A percentile compares a stretch with the other conserved stretches of the same genome.
Evolutionary conservation across 2,797 vertebrate species (phyloP).

Genomic region (Artibeus lituratus): DNA sequence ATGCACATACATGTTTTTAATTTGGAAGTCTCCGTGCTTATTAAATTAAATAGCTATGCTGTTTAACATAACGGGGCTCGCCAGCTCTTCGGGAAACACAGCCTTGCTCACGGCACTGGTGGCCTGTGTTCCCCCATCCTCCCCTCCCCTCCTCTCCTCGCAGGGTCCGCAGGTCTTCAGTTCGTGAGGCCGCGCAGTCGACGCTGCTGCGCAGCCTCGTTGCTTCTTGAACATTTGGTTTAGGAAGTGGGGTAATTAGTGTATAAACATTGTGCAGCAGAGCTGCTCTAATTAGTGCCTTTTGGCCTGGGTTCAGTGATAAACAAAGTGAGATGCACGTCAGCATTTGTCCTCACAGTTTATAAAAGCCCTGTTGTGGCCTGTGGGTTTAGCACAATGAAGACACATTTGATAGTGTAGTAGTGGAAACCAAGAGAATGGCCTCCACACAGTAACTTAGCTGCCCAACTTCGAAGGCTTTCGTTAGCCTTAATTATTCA

Average conservation of each 20-base stretch:
- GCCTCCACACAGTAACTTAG: conserved; percentile 58
- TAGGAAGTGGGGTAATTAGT: conserved; percentile 92
- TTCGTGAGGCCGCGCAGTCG: conserved; percentile 64
- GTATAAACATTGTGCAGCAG: conserved; percentile 86
- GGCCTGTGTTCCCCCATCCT: neutral
- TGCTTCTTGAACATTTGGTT: conserved; percentile 87
- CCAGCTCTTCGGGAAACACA: neutral
- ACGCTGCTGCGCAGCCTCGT: conserved; percentile 85
- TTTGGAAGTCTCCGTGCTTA: neutral
- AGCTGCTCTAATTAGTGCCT: conserved; percentile 85
- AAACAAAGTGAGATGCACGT: conserved; percentile 79
- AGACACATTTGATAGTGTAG: conserved; percentile 68
- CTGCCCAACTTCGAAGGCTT: conserved; percentile 51
- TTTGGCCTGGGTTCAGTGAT: conserved; percentile 78
- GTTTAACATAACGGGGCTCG: neutral
- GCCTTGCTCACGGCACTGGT: too few species aligned
- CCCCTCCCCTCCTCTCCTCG: neutral
- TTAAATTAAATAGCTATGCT: neutral
- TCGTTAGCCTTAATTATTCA: conserved; percentile 75
- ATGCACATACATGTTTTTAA: neutral
- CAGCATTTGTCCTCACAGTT: conserved; percentile 78
- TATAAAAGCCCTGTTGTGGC: conserved; percentile 72
- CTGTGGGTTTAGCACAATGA: conserved; percentile 55
- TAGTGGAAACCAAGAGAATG: conserved; percentile 70
- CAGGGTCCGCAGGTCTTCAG: neutral